Percentiles rank a stretch among this genome's conserved stretches.
phyloP scores from a whole-genome alignment of 2,113 vertebrate species.

The Gorsachius goisagi region DNA sequence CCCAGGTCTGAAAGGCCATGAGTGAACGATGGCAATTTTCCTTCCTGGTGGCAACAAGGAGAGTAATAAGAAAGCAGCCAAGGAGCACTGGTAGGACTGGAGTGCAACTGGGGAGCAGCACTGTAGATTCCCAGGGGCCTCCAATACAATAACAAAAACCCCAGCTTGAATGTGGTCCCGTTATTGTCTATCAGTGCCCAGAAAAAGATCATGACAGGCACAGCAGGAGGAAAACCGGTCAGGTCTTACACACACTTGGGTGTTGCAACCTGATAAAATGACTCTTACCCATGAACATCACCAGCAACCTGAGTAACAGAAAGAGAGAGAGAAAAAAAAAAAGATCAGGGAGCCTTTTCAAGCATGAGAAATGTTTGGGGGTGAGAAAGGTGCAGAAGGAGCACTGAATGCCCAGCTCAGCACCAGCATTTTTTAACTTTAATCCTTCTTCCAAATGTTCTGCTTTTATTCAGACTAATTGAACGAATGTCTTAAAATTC shows the following conservation, averaged over 20 bases:
- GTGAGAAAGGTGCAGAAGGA: conserved; percentile 26
- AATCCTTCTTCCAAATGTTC: conserved; percentile 24
- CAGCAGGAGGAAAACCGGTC: background rate
- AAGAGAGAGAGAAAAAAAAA: background rate
- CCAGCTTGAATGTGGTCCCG: background rate
- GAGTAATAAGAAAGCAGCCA: background rate
- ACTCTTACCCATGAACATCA: background rate
- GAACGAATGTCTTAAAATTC: conserved; percentile 61
- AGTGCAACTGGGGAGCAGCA: background rate
- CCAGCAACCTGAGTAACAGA: background rate
- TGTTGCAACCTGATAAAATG: background rate
- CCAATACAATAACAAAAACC: background rate
- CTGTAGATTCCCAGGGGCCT: background rate
- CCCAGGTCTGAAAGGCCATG: fast-evolving
- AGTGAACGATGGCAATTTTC: background rate
- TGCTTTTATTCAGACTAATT: conserved; percentile 63
- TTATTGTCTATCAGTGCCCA: background rate
- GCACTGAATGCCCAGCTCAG: background rate
- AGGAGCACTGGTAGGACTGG: background rate
- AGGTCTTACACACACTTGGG: fast-evolving
- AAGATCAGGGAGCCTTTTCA: background rate
- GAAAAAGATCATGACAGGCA: background rate
- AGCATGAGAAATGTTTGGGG: background rate
- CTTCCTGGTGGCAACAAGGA: background rate
- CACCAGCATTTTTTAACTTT: background rate